These are phyloP conservation scores for Caenorhabditis inopinata DNA, from an alignment of 1,140 invertebrate genomes.

Conservation along the genomic window DNA sequence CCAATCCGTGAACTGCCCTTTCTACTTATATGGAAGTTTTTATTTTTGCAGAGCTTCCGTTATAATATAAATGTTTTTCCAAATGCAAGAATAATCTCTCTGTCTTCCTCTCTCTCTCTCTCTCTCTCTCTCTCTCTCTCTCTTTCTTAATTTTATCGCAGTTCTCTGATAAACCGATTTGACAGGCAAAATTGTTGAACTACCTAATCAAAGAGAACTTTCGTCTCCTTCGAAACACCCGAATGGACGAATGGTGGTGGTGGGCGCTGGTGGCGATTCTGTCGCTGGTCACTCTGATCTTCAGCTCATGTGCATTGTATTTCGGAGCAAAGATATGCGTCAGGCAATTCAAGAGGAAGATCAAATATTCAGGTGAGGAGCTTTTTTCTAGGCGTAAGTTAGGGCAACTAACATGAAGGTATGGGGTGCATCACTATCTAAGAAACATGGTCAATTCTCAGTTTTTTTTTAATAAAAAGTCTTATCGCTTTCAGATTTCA, in stretches of 20 bases:
- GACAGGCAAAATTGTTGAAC: constrained; percentile 29
- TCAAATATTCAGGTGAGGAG: constrained; percentile 9
- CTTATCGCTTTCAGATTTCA: too few relatives aligned
- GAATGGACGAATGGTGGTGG: constrained; percentile 33
- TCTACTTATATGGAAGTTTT: too few relatives aligned
- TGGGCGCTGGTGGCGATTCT: constrained; percentile 10
- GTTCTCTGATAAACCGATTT: neutral
- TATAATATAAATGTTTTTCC: too few relatives aligned
- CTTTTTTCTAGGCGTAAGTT: neutral
- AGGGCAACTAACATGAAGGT: too few relatives aligned
- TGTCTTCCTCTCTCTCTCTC: too few relatives aligned
- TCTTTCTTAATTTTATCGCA: neutral
- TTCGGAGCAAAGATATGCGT: constrained; percentile 23
- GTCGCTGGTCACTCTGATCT: neutral
- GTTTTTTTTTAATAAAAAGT: too few relatives aligned
- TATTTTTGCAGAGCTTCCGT: too few relatives aligned
- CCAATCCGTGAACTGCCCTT: neutral
- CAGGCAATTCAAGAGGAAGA: neutral
- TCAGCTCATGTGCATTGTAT: constrained; percentile 4
- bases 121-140: neutral
- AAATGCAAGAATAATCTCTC: too few relatives aligned
- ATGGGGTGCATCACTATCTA: too few relatives aligned
- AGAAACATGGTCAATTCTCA: too few relatives aligned
- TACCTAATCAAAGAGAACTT: constrained; percentile 16
- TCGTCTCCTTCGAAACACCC: constrained; percentile 25